Evolutionary conservation across 2,888 invertebrate genomes (phyloP), one percentile per base, ranked within the genome.

Genomic region (Lycocerus yunnanus): DNA sequence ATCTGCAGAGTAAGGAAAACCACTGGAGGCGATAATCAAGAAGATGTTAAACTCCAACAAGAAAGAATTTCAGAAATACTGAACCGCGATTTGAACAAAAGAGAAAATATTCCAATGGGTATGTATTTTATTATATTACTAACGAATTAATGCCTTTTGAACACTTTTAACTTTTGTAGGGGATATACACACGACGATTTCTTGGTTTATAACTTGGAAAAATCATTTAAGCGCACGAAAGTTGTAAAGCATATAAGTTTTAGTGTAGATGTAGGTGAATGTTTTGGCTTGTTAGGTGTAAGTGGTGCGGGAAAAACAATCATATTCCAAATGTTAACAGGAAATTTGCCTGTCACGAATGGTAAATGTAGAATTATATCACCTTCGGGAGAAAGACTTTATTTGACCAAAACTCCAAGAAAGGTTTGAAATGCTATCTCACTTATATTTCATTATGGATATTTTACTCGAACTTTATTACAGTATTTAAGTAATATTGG

Each of bases 291-390:
- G 21, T 87, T 96, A 71, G 96, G 95, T 0, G 92, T 94, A n/a
- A 96, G 96, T 85, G 95, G 96, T 13, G 95, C 95, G 0, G 96
- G 95, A 9, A 96, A 95, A 86, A 93, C 94, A 0, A 93, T 92
- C 3, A 95, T 95, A 0, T 97, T 97, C 86, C 92, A 92, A 85
- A 94, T 95, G 92, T 88, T 96, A 69, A 94, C 95, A 0, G 92
- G 92, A 0, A 93, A 93, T 82, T 74, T 73, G 15, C 24, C 68
- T 58, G 70, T 75, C 14, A 76, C 72, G 11, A 15, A 18, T 2
- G 81, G 81, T 6, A 58, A 67, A 15, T 24, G 27, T 13, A 24
- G 67, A 15, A 67, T 67, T 15, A 4, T 18, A 11, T 24, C 15
- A 13, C 16, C 63, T 0, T n/a, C 27, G 1, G 10, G 58, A 1